These are phyloP conservation scores for Papilio protenor DNA, from an alignment of 2,888 invertebrate genomes.

Conservation along the genomic window DNA sequence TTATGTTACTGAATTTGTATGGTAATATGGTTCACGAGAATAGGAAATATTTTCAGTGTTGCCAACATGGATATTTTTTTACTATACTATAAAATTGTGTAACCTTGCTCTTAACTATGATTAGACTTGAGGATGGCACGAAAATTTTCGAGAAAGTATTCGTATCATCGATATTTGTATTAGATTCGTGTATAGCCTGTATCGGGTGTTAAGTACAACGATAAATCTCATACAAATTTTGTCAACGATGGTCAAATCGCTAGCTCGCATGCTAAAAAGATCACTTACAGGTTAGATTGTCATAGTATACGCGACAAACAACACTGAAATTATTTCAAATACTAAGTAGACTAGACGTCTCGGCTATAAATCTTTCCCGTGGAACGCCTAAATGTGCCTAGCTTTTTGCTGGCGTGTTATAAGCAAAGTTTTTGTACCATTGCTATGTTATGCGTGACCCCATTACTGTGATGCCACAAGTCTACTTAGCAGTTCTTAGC, in stretches of 20 bases:
- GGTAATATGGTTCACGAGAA: not conserved
- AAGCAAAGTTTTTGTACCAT: constrained; percentile 7
- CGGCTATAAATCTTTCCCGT: constrained; percentile 18
- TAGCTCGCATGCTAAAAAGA: not conserved
- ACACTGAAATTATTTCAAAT: not conserved
- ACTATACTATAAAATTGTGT: not conserved
- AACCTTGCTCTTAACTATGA: not conserved
- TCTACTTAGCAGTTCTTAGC: constrained; percentile 4
- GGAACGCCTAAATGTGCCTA: constrained; percentile 5
- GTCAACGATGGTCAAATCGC: not conserved
- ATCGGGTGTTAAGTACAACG: too few relatives aligned
- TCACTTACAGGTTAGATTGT: not conserved
- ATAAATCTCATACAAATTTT: too few relatives aligned
- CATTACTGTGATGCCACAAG: constrained; percentile 5
- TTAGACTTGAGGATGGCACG: too few relatives aligned
- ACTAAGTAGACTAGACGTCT: constrained; percentile 19
- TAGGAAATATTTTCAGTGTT: not conserved
- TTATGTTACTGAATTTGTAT: constrained; percentile 15
- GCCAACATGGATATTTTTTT: not conserved
- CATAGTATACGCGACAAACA: not conserved
- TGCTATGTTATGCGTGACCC: constrained; percentile 10
- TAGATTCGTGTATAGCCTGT: too few relatives aligned
- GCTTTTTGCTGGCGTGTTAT: constrained; percentile 13
- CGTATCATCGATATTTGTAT: too few relatives aligned
- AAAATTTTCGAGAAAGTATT: too few relatives aligned